A percentile compares a stretch with the other conserved stretches of the same genome.
phyloP scores from a whole-genome alignment of 2,888 invertebrate genomes.

The Megaustenia siamemsis region DNA sequence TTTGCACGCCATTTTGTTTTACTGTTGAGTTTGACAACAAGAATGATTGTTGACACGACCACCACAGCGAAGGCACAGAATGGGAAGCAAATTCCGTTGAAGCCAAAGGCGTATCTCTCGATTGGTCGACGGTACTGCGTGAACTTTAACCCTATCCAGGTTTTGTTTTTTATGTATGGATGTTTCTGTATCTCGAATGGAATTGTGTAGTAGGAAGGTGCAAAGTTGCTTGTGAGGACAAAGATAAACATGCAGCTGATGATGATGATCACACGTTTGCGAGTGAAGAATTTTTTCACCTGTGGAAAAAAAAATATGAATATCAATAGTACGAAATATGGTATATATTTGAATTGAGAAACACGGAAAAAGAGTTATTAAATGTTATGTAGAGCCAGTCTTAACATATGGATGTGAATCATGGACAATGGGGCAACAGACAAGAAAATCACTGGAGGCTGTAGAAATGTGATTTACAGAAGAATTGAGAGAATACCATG shows the following conservation, averaged over 20 bases:
- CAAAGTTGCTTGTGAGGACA: background rate
- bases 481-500: too few relatives aligned
- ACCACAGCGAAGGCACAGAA: background rate
- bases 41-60: background rate
- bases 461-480: too few relatives aligned
- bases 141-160: background rate
- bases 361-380: too few relatives aligned
- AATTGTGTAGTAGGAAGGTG: background rate
- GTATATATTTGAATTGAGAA: too few relatives aligned
- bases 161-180: constrained; percentile 1
- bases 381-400: too few relatives aligned
- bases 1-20: constrained; percentile 8
- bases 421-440: too few relatives aligned
- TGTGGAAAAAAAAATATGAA: background rate
- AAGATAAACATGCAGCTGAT: background rate
- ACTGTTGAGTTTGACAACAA: background rate
- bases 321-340: too few relatives aligned
- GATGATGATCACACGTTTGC: background rate
- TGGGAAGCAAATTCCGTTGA: background rate
- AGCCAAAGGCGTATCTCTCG: background rate
- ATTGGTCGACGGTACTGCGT: background rate
- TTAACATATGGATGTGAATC: too few relatives aligned
- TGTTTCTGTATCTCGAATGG: background rate
- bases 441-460: too few relatives aligned
- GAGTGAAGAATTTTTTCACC: constrained; percentile 2